phyloP scores from a whole-genome alignment of 1,140 invertebrate genomes.

The Hestina assimilis region DNA sequence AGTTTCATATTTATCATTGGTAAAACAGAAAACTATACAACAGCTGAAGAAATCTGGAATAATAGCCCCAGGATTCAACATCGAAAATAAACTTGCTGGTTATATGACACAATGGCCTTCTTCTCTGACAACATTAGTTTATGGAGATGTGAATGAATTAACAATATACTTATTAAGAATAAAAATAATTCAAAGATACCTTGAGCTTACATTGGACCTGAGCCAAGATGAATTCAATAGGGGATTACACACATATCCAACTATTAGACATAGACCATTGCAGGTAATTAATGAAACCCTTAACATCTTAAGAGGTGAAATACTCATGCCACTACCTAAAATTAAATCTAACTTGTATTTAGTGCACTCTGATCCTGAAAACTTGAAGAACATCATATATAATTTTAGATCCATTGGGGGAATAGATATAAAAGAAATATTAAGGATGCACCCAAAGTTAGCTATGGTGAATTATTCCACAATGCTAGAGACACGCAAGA shows the following conservation, averaged over 20 bases:
- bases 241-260: constrained; percentile 68
- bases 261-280: constrained; percentile 73
- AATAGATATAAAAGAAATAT: constrained; percentile 67
- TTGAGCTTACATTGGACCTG: constrained; percentile 70
- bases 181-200: constrained; percentile 67
- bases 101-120: constrained; percentile 60
- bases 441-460: constrained; percentile 72
- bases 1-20: constrained; percentile 50
- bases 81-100: constrained; percentile 68
- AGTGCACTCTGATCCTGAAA: constrained; percentile 65
- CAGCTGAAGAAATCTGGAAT: constrained; percentile 54
- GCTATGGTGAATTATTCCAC: constrained; percentile 59
- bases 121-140: constrained; percentile 56
- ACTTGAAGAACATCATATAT: constrained; percentile 70
- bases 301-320: constrained; percentile 66
- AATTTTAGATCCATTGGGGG: constrained; percentile 64
- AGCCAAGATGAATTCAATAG: constrained; percentile 65
- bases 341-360: constrained; percentile 76
- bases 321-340: constrained; percentile 68
- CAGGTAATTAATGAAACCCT: constrained; percentile 69
- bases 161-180: constrained; percentile 56
- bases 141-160: constrained; percentile 43
- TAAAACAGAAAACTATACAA: constrained; percentile 56
- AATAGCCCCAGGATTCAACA: constrained; percentile 47
- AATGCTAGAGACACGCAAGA: constrained; percentile 62